Evolutionary conservation across 1,140 invertebrate genomes (phyloP), one percentile per base, ranked within the genome.

Genomic region (Drosophila baimaii): DNA sequence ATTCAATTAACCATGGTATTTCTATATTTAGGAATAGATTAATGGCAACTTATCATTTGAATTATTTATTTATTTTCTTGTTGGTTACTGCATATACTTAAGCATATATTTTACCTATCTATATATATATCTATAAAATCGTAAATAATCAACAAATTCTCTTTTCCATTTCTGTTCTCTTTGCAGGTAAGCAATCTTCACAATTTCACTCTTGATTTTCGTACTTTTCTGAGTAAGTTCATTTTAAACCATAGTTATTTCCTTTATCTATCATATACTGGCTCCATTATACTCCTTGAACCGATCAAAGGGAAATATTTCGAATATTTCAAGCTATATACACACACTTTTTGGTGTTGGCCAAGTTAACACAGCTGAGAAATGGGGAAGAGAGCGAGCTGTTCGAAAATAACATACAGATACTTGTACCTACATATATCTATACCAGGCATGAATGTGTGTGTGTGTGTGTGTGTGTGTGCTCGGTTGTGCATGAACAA

Each of bases 401-500:
- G 54, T 49, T 78, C 56, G 63, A 82, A 81, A 80, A 85, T 78
- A 59, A 74, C 44, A 62, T 73, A 69, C 43, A 77, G 23, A 73
- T 46, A 58, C 58, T 55, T 15, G 10, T 29, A 43, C 49, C 44
- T 29, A 37, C n/a, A n/a, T n/a, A n/a, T 43, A 63, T 43, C 61
- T 54, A 33, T 29, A 51, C 17, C 47, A 29, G 2, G 43, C 41
- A n/a, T n/a, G n/a, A n/a, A n/a, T n/a, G 19, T 33, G 21, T 46
- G 6, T 46, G 46, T 25, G 19, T 52, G 25, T 51, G 21, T 69
- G 17, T 72, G 39, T 62, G n/a, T 65, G 17, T 63, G 41, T n/a
- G n/a, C n/a, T n/a, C n/a, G n/a, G 46, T 41, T 61, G 81, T 77
- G 75, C 74, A 79, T 86, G 75, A 88, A 86, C 83, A 86, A 88